Percentiles rank a stretch among this genome's conserved stretches.
Evolutionary conservation across 2,888 invertebrate species (phyloP).

Genomic region (Trilocha varians): DNA sequence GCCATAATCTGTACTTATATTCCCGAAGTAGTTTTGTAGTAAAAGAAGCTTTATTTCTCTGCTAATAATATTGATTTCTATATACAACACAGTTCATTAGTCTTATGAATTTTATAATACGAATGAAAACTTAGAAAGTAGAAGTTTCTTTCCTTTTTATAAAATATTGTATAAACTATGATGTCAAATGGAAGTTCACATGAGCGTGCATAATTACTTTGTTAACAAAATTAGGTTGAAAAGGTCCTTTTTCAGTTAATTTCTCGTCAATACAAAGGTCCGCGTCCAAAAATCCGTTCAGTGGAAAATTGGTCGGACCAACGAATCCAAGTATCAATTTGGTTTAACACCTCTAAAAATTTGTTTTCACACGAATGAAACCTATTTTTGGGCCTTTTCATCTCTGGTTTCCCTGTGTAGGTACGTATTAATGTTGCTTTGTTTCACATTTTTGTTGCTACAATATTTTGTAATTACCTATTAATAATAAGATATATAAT

Average conservation of each 20-base stretch:
- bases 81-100: too few species aligned
- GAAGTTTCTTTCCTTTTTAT: background rate
- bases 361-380: slow-evolving; percentile 61
- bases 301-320: slow-evolving; percentile 71
- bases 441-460: slow-evolving; percentile 11
- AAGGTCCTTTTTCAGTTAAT: slow-evolving; percentile 60
- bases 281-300: slow-evolving; percentile 59
- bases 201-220: slow-evolving; percentile 42
- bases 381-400: slow-evolving; percentile 70
- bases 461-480: too few species aligned
- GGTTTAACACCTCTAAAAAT: slow-evolving; percentile 70
- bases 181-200: slow-evolving; percentile 16
- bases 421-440: slow-evolving; percentile 44
- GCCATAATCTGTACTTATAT: too few species aligned
- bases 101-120: too few species aligned
- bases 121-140: too few species aligned
- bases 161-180: background rate
- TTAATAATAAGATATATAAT: too few species aligned
- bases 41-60: too few species aligned
- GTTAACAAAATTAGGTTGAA: slow-evolving; percentile 52
- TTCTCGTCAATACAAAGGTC: slow-evolving; percentile 65
- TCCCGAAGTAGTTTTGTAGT: too few species aligned
- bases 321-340: slow-evolving; percentile 61
- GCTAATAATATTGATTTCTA: too few species aligned
- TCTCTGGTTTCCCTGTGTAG: slow-evolving; percentile 55